Base-by-base conservation (phyloP, 2,113 vertebrate genomes). In the Siniperca chuatsi region DNA sequence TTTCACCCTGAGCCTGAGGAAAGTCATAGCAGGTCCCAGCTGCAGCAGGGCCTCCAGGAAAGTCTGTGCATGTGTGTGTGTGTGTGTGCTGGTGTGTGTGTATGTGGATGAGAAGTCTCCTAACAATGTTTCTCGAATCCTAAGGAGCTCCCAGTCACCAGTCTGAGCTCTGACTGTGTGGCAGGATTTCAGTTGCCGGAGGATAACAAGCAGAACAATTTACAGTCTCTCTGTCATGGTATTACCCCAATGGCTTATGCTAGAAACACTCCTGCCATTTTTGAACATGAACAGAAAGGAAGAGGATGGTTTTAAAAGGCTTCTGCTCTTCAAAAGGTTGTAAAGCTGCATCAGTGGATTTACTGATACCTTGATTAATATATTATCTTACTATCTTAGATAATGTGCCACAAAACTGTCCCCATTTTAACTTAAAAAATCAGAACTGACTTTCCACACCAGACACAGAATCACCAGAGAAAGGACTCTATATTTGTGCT, bases 151-250 rank as follows among this genome's bases (percentile, higher is more conserved):
- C 83, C 86, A 85, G 88, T 84, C 88, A 85, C 83, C 87, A 88
- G 80, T 87, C 81, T 86, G 85, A 89, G 86, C 86, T 86, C 81
- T 60, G 84, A 77, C 85, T 85, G 90, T 65, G 40, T 90, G 94
- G 90, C 89, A 92, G 92, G 90, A 81, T 89, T 93, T 91, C 92
- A 87, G 79, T 86, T 75, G 93, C 90, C 76, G 65, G 75, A 90
- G 91, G 92, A 92, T 92, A 94, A 93, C 90, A 91, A 94, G 93
- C 87, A 82, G 78, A 87, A 90, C 88, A 89, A 93, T 92, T 94
- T 93, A 88, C 88, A 84, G 86, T 79, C 82, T 91, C 86, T 86
- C 91, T 85, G 90, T 84, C 90, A 92, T 77, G 82, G 88, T 73
- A 74, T 92, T 87, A 89, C 79, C 80, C 86, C 81, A 16, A 37